Evolutionary conservation across 2,113 vertebrate species (phyloP).

Genomic region (Psettodes erumei): DNA sequence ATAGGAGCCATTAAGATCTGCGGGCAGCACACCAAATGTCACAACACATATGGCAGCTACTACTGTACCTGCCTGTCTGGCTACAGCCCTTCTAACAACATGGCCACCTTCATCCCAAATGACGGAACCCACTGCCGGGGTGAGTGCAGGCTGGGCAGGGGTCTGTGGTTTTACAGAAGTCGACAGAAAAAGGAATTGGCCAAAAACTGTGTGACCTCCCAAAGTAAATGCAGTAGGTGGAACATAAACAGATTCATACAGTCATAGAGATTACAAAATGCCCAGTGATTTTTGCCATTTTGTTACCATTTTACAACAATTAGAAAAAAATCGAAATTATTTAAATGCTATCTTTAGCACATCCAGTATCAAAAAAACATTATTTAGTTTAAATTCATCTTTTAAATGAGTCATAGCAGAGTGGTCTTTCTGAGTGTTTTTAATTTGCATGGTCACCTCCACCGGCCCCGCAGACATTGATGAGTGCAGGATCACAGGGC

Average conservation of each 20-base stretch:
- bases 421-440: neutral
- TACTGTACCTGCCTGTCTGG: slow-evolving; percentile 91
- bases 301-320: neutral
- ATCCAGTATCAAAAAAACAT: neutral
- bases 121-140: slow-evolving; percentile 94
- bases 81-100: slow-evolving; percentile 91
- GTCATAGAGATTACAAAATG: no score
- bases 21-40: slow-evolving; percentile 89
- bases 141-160: slow-evolving; percentile 59
- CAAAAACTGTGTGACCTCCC: no score
- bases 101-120: slow-evolving; percentile 91
- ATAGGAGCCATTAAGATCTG: slow-evolving; percentile 89
- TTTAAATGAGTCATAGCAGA: neutral
- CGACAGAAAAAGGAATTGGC: neutral
- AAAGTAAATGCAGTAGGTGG: neutral
- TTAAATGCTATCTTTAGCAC: neutral
- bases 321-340: neutral
- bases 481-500: slow-evolving; percentile 84
- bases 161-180: accelerated
- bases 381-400: neutral
- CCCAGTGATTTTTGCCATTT: no score
- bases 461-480: slow-evolving; percentile 83
- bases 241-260: no score
- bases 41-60: slow-evolving; percentile 94
- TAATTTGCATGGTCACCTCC: neutral